These are phyloP conservation scores for Mactromeris polynyma DNA, from an alignment of 2,888 invertebrate genomes.

Conservation along the genomic window DNA sequence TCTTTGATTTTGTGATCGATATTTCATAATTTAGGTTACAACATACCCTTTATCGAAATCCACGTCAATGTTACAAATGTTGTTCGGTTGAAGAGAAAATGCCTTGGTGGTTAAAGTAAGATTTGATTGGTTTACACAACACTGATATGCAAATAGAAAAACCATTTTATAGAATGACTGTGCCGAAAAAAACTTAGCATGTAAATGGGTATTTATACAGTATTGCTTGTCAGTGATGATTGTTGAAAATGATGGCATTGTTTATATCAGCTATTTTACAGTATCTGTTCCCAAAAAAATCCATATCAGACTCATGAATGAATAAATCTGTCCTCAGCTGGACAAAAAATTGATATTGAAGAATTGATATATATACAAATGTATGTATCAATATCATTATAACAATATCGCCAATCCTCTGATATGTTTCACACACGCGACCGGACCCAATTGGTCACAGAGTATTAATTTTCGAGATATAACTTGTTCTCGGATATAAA, in stretches of 20 bases:
- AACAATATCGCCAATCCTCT: not conserved
- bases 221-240: not conserved
- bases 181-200: no score
- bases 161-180: no score
- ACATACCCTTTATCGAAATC: no score
- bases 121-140: no score
- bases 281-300: not conserved
- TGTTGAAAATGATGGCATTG: not conserved
- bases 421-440: not conserved
- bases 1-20: no score
- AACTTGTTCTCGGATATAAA: not conserved
- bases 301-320: constrained; percentile 2
- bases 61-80: no score
- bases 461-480: not conserved
- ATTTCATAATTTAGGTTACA: no score
- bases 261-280: not conserved
- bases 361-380: not conserved
- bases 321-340: constrained; percentile 6
- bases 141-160: no score
- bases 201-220: no score
- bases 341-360: not conserved
- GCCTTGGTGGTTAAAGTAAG: no score
- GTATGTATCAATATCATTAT: not conserved
- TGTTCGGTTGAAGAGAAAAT: no score
- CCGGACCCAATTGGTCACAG: not conserved